Evolutionary conservation across 2,797 vertebrate species (phyloP).

Genomic region (Eremophila alpestris): DNA sequence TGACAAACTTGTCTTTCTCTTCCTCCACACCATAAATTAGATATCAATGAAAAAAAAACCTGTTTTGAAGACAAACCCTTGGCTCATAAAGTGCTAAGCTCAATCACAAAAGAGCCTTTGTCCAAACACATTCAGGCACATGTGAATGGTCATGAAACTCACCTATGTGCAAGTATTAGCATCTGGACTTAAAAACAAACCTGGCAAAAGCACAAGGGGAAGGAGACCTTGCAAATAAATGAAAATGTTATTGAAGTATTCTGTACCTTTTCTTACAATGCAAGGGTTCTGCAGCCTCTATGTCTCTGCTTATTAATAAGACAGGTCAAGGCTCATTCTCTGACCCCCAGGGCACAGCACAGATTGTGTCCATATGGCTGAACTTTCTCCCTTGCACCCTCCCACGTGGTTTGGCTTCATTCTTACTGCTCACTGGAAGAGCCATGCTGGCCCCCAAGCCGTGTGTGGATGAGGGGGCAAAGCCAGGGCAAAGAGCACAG

Average conservation of each 20-base stretch:
- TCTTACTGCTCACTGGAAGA: not conserved
- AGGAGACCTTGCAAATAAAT: not conserved
- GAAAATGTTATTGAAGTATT: not conserved
- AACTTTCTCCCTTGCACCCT: not conserved
- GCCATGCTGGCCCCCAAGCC: not conserved
- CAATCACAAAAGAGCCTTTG: slow-evolving; percentile 30
- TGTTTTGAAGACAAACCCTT: not conserved
- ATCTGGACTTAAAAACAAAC: slow-evolving; percentile 23
- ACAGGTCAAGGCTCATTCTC: not conserved
- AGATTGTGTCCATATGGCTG: slow-evolving; percentile 35
- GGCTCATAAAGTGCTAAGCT: not conserved
- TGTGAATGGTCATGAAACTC: not conserved
- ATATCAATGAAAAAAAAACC: not conserved
- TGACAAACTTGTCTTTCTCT: not conserved
- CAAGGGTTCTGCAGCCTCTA: not conserved
- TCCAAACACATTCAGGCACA: not conserved
- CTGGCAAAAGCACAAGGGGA: not conserved
- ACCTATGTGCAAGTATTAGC: slow-evolving; percentile 11
- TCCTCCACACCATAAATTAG: not conserved
- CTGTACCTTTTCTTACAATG: not conserved
- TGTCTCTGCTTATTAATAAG: not conserved
- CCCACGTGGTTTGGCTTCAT: not conserved
- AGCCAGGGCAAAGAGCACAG: not conserved
- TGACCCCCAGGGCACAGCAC: not conserved
- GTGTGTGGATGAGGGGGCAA: not conserved